phyloP scores from a whole-genome alignment of 2,888 invertebrate species.

The Drosophila tripunctata region DNA sequence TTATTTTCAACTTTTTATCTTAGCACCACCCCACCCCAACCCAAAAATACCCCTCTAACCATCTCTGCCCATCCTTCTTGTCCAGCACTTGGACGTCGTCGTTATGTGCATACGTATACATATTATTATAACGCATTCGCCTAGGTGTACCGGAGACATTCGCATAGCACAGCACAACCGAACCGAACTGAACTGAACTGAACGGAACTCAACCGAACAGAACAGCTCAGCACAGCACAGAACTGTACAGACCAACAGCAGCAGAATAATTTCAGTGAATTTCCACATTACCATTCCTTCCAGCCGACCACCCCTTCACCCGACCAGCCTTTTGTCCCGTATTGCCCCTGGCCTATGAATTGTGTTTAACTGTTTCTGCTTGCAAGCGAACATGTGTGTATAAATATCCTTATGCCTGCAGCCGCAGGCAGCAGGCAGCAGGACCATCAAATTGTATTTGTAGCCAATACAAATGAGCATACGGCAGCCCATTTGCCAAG shows the following conservation, averaged over 20 bases:
- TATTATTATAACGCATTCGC: conserved; percentile 78
- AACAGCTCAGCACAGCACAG: conserved; percentile 6
- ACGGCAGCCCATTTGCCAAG: conserved; percentile 76
- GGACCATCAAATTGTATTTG: conserved; percentile 76
- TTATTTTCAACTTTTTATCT: conserved; percentile 78
- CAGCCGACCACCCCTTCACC: conserved; percentile 15
- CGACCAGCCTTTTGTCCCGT: not conserved
- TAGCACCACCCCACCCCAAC: conserved; percentile 27
- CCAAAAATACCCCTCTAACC: not conserved
- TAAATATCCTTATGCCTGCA: conserved; percentile 67
- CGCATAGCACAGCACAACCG: conserved; percentile 4
- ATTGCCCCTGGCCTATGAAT: conserved; percentile 4
- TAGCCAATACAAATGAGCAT: conserved; percentile 79
- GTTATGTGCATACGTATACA: conserved; percentile 70
- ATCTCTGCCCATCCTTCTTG: conserved; percentile 9
- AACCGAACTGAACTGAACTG: conserved; percentile 28
- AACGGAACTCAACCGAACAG: conserved; percentile 15
- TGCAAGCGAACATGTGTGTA: conserved; percentile 65
- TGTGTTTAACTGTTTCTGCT: conserved; percentile 69
- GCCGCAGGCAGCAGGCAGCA: conserved; percentile 36
- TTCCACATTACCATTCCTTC: conserved; percentile 2
- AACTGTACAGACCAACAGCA: conserved; percentile 5
- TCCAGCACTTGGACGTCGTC: conserved; percentile 50
- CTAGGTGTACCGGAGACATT: conserved; percentile 64
- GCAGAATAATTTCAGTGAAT: conserved; percentile 10